A percentile compares a stretch with the other conserved stretches of the same genome.
Evolutionary conservation across 2,113 vertebrate species (phyloP).

Genomic region (Rhizomys pruinosus): DNA sequence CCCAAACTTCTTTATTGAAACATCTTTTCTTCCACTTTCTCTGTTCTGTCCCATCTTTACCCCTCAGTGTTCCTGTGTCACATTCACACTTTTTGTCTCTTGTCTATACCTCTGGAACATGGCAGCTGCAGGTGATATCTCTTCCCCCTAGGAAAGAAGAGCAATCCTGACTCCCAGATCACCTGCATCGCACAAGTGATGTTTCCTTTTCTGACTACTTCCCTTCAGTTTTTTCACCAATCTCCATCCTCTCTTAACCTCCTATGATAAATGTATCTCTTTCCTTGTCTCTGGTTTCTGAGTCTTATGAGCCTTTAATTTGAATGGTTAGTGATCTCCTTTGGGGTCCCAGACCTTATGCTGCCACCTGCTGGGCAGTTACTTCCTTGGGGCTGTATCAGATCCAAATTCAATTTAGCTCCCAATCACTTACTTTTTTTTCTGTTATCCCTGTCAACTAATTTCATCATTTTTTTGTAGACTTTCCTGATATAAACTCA

Average conservation of each 20-base stretch:
- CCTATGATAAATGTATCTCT: background rate
- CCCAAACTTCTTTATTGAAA: background rate
- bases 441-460: background rate
- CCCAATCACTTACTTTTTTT: background rate
- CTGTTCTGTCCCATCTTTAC: background rate
- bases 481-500: background rate
- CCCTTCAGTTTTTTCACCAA: background rate
- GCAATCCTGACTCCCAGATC: no score
- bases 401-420: background rate
- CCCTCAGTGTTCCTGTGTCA: background rate
- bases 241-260: background rate
- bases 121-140: background rate
- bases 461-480: background rate
- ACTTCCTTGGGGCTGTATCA: background rate
- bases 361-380: constrained; percentile 48
- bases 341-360: constrained; percentile 19
- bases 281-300: background rate
- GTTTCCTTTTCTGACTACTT: background rate
- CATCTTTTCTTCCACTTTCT: background rate
- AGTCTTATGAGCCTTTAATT: background rate
- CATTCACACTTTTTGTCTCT: background rate
- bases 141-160: background rate
- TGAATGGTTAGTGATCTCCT: background rate
- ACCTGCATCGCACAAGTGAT: background rate
- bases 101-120: background rate